Conservation (phyloP, 1,140 invertebrate genomes). For the Chironomus tepperi region DNA sequence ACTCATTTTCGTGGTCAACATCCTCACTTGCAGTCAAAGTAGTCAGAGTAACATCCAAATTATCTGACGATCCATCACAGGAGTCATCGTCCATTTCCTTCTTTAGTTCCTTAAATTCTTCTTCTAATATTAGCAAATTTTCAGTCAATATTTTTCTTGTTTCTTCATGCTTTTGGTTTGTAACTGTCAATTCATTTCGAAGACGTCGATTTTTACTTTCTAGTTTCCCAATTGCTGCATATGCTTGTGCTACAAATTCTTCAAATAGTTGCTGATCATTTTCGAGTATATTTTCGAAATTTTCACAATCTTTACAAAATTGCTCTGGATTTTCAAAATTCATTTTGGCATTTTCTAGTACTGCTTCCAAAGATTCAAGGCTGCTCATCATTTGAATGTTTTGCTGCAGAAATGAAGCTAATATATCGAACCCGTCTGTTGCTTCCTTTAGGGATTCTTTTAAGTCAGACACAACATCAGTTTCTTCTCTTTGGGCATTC, state of each 20-base stretch:
- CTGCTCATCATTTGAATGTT: constrained; percentile 40
- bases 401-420: constrained; percentile 57
- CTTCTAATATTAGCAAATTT: no score
- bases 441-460: constrained; percentile 68
- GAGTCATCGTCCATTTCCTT: no score
- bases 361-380: background rate
- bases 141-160: no score
- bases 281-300: no score
- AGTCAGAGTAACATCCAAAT: no score
- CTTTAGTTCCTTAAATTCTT: no score
- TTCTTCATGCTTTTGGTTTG: no score
- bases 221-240: background rate
- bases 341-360: background rate
- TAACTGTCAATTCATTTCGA: background rate
- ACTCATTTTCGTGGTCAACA: no score
- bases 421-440: constrained; percentile 63
- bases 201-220: background rate
- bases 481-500: constrained; percentile 64
- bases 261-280: background rate
- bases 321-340: background rate
- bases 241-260: background rate
- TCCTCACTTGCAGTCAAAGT: no score
- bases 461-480: constrained; percentile 66
- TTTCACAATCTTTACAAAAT: no score
- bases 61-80: no score